Evolutionary conservation across 2,797 vertebrate species (phyloP).

Genomic region (Luscinia megarhynchos): DNA sequence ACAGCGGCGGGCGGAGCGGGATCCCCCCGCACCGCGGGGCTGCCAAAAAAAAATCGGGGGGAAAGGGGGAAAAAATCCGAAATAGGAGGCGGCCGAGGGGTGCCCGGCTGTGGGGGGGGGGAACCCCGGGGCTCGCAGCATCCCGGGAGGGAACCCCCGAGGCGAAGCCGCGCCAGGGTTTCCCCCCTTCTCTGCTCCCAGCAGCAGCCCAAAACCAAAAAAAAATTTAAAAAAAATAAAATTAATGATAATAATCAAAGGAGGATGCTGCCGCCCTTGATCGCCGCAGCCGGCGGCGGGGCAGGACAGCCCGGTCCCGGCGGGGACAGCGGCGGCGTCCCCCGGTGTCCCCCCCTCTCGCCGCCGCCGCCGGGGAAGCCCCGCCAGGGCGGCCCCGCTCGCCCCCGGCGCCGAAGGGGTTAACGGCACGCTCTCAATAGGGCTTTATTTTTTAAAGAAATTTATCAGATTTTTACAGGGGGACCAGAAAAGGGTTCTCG

Average conservation of each 20-base stretch:
- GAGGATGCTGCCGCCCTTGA: neutral
- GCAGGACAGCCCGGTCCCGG: neutral
- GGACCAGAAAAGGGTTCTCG: slow-evolving; percentile 82
- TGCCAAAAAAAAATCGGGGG: neutral
- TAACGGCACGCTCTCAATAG: slow-evolving; percentile 78
- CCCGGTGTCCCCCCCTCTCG: neutral
- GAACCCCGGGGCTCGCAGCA: neutral
- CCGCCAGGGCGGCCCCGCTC: neutral
- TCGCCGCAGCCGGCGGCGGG: neutral
- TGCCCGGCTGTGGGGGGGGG: neutral
- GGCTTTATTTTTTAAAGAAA: slow-evolving; percentile 84
- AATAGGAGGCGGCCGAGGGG: neutral
- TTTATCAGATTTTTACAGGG: slow-evolving; percentile 89
- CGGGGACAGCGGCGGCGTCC: neutral
- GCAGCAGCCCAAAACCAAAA: neutral
- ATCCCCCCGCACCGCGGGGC: neutral
- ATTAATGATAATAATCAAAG: neutral
- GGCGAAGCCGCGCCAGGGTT: neutral
- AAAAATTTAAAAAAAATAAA: neutral
- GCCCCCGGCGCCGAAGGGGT: slow-evolving; percentile 55
- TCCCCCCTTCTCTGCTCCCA: neutral
- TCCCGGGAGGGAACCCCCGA: neutral
- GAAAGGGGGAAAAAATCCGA: no score
- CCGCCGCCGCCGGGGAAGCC: neutral
- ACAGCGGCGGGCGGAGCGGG: slow-evolving; percentile 22